These are phyloP conservation scores for Pseudochirops corinnae DNA, from an alignment of 2,797 vertebrate species.

Conservation along the genomic window DNA sequence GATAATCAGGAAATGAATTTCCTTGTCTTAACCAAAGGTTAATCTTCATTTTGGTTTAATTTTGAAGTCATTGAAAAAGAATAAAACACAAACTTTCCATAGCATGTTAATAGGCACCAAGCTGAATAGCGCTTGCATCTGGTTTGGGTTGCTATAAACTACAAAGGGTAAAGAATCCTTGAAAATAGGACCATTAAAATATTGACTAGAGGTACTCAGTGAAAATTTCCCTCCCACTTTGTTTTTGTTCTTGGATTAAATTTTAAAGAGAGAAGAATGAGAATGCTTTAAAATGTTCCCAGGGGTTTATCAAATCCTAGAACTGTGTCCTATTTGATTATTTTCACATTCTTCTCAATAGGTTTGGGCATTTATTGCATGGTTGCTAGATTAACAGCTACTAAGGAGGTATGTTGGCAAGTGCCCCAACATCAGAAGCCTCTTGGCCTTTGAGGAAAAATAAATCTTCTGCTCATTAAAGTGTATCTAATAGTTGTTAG, in stretches of 20 bases:
- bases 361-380: not conserved
- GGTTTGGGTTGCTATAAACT: not conserved
- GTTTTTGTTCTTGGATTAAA: not conserved
- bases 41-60: not conserved
- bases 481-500: not conserved
- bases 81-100: not conserved
- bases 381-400: not conserved
- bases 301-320: not conserved
- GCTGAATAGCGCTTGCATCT: not conserved
- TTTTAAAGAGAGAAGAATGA: not conserved
- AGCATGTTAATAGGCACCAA: not conserved
- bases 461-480: not conserved
- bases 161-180: not conserved
- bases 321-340: not conserved
- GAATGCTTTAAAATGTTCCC: not conserved
- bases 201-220: not conserved
- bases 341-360: not conserved
- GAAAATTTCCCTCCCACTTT: not conserved
- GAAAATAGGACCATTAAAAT: not conserved
- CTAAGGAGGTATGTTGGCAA: not conserved
- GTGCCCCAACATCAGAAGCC: not conserved
- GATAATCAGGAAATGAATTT: not conserved
- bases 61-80: not conserved
- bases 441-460: not conserved
- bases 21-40: not conserved